Evolutionary conservation across 1,140 invertebrate genomes (phyloP).

Genomic region (Drosophila mayri): DNA sequence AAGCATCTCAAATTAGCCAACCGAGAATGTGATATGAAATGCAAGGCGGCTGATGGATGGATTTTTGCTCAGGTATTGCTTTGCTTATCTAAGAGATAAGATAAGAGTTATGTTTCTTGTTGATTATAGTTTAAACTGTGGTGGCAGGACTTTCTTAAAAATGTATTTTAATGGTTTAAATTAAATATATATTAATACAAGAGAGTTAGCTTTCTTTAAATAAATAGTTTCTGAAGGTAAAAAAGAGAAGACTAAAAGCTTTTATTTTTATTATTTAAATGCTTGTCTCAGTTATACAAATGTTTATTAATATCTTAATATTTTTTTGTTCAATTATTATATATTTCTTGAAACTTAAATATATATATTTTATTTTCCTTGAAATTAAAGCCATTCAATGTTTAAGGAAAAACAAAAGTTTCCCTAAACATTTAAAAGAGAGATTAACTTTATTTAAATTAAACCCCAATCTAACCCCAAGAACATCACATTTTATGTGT

Average conservation of each 20-base stretch:
- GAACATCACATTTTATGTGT: background rate
- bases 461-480: background rate
- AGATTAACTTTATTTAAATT: background rate
- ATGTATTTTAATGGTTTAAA: background rate
- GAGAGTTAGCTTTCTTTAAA: background rate
- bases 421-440: background rate
- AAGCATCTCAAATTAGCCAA: constrained; percentile 32
- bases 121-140: background rate
- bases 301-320: too few relatives aligned
- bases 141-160: background rate
- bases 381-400: background rate
- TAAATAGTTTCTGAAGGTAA: background rate
- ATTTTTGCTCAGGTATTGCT: background rate
- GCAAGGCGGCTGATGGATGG: background rate
- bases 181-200: background rate
- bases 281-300: background rate
- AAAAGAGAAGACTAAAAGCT: too few relatives aligned
- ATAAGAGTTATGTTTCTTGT: background rate
- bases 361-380: too few relatives aligned
- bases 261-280: background rate
- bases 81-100: background rate
- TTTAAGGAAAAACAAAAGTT: background rate
- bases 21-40: constrained; percentile 37
- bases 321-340: too few relatives aligned
- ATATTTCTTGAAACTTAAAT: too few relatives aligned